Percentiles rank a stretch among this genome's conserved stretches.
phyloP scores from a whole-genome alignment of 2,113 vertebrate species.

The Sisor rabdophorus region DNA sequence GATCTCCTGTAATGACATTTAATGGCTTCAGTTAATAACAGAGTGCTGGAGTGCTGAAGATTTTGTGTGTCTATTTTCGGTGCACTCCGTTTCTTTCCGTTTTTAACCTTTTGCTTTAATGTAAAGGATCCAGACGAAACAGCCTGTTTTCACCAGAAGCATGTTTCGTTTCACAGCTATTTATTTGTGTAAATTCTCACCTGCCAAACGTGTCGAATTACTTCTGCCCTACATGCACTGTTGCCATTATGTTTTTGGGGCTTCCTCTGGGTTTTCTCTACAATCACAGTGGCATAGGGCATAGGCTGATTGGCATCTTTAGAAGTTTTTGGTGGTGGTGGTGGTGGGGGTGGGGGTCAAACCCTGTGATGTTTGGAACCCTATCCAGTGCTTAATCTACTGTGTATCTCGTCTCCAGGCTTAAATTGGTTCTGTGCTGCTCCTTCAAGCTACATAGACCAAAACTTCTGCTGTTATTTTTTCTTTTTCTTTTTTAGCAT shows the following conservation, averaged over 20 bases:
- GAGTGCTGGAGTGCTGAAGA: background rate
- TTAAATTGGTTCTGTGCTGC: background rate
- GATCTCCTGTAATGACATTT: slow-evolving; percentile 19
- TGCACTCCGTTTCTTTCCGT: background rate
- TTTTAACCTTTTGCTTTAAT: background rate
- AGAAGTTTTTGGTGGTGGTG: too few species aligned
- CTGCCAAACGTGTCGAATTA: background rate
- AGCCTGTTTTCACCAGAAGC: background rate
- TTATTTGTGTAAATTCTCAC: background rate
- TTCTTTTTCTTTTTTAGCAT: too few species aligned
- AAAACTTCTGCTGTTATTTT: too few species aligned
- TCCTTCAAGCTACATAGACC: background rate
- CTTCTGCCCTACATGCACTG: too few species aligned
- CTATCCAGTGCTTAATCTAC: too few species aligned
- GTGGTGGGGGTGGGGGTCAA: too few species aligned
- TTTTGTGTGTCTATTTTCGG: background rate
- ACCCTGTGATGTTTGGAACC: too few species aligned
- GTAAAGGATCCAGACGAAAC: background rate
- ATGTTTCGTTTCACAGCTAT: background rate
- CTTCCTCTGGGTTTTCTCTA: too few species aligned
- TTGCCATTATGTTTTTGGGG: too few species aligned
- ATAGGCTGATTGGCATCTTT: too few species aligned
- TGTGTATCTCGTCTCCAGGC: too few species aligned
- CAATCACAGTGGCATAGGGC: too few species aligned
- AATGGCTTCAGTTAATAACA: slow-evolving; percentile 35